Base-by-base conservation (phyloP, 1,140 invertebrate genomes). In the Dryas iulia region DNA sequence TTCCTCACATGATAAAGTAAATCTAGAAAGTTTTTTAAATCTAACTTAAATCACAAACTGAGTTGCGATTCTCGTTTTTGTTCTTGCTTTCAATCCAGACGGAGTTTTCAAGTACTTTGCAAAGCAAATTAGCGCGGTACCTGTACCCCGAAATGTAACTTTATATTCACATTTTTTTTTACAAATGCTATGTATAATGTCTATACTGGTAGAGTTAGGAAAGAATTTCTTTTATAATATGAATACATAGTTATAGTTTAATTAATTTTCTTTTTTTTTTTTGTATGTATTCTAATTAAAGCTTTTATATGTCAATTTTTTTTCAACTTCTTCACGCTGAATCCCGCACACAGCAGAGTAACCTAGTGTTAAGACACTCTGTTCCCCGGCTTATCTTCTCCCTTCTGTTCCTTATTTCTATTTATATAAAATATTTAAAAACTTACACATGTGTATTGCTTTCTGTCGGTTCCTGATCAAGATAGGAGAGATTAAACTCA, bases 41-140 rank as follows among this genome's bases (percentile, higher is more conserved):
- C 25, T 47, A 47, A 39, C 33, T 66, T 47, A 47, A 58, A 66
- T 66, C 31, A 66, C 59, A 26, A 61, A 25, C 59, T 35, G 53
- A 61, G 54, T 26, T 69, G 66, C 35, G 59, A 63, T 69, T 54
- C 33, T 68, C 28, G 23, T 63, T 69, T 68, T 63, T 69, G 54
- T 59, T 62, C 59, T 28, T 31, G 60, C 66, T 63, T 69, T 69
- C 62, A 39, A 69, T 54, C 30, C 59, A 25, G 53, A 35, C 28
- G 54, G 66, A 69, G 59, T 69, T 69, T 58, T 60, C 54, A 63
- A 69, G 66, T 63, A 58, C 54, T 69, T 69, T 69, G 66, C 60
- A 63, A 69, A 69, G 60, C 66, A 69, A 69, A 69, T 69, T 69
- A 69, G 60, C 66, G 66, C 59, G 33, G 54, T 69, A 61, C 66